phyloP scores from a whole-genome alignment of 1,140 invertebrate genomes.

The Cataglyphis hispanica region DNA sequence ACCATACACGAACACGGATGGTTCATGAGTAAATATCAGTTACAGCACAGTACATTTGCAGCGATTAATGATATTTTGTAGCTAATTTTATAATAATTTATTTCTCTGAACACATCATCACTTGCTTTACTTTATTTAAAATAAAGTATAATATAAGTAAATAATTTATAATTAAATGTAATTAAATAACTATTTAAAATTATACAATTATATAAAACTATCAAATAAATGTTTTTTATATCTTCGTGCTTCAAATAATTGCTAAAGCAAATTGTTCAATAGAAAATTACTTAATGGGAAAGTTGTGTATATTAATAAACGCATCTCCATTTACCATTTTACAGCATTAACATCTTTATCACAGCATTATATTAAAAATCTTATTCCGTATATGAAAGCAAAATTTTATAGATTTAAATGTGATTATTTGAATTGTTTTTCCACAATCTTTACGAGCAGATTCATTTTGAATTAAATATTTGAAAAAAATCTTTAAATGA shows the following conservation, averaged over 20 bases:
- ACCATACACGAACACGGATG: not conserved
- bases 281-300: not conserved
- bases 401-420: conserved; percentile 5
- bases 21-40: not conserved
- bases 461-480: conserved; percentile 42
- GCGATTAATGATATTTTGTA: conserved; percentile 18
- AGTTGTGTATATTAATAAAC: not conserved
- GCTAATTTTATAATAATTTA: conserved; percentile 30
- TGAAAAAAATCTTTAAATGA: conserved; percentile 43
- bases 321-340: not conserved
- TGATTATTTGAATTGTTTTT: not conserved
- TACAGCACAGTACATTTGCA: not conserved
- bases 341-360: not conserved
- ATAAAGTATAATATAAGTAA: not conserved
- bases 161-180: not conserved
- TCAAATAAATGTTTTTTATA: not conserved
- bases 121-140: not conserved
- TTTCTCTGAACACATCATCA: not conserved
- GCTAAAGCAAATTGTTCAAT: not conserved
- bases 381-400: not conserved
- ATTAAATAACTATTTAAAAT: not conserved
- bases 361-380: not conserved
- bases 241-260: not conserved
- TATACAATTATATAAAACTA: not conserved
- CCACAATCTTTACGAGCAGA: not conserved